Base-by-base conservation (phyloP, 2,888 invertebrate species). In the Teinopalpus imperialis region DNA sequence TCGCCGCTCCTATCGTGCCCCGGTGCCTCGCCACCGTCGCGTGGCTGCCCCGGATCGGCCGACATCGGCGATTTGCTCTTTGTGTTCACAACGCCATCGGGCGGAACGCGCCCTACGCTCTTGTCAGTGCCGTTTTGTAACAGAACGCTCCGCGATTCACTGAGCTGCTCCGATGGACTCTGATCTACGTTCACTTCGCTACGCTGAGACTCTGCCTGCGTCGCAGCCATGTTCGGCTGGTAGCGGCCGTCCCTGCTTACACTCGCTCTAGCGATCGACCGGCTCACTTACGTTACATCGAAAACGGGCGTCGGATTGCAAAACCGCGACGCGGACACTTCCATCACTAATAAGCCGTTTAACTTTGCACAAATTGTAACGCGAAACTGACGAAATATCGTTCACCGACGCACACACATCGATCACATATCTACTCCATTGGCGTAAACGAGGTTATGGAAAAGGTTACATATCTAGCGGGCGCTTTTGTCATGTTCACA, bases 131-230 rank as follows among this genome's bases (percentile, higher is more conserved):
- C 93, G 93, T 94, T 93, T 90, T 93, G 93, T 90, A 93, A 81
- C 68, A 87, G 78, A 77, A 76, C 80, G 91, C 92, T 93, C 89
- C 92, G 91, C 89, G 91, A 90, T 85, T 92, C 92, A 86, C 90
- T 89, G 82, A 90, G 91, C 89, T 90, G 91, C 71, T 92, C 92
- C 78, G 90, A 85, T 83, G 91, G 90, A 90, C 89, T 91, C 86
- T 91, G 91, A 74, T 91, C 90, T 78, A 91, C 89, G 86, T 90
- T 92, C 82, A 90, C 90, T 91, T 94, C 93, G 91, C 93, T 93
- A 90, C 93, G 93, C 89, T 93, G 93, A 90, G 93, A 92, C 91
- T 94, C 94, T 89, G 94, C 93, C 92, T 93, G 93, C 92, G 94
- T 94, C 91, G 94, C 93, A 93, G 94, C 94, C 94, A 94, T 94